These are phyloP conservation scores for Chrysochloris asiatica DNA, from an alignment of 2,113 vertebrate species.

Conservation along the genomic window DNA sequence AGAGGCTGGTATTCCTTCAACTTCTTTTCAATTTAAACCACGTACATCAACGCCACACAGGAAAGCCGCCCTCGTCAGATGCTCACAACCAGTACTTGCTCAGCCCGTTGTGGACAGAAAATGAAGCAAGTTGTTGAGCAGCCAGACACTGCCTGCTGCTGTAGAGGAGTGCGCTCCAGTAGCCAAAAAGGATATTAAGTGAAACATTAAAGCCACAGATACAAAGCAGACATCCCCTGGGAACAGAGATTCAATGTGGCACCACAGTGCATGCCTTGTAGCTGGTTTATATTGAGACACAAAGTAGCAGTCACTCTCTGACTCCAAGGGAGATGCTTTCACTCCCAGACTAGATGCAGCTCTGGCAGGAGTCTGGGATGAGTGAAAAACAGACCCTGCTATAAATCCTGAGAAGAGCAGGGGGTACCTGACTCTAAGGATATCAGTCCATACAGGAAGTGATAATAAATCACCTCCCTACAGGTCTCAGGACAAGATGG, in stretches of 20 bases:
- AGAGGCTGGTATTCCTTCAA: constrained; percentile 82
- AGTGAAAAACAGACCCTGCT: constrained; percentile 80
- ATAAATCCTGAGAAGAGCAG: constrained; percentile 80
- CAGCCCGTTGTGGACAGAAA: constrained; percentile 75
- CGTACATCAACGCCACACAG: constrained; percentile 42
- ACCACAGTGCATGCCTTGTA: constrained; percentile 66
- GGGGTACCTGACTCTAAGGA: constrained; percentile 80
- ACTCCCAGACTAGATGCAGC: constrained; percentile 77
- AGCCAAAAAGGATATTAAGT: constrained; percentile 83
- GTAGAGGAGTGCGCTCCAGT: constrained; percentile 69
- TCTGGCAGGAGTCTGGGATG: constrained; percentile 79
- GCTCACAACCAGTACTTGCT: constrained; percentile 57
- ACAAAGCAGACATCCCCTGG: constrained; percentile 79
- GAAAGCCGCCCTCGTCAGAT: constrained; percentile 70
- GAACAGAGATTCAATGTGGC: constrained; percentile 76
- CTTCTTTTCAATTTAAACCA: constrained; percentile 78
- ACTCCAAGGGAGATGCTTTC: constrained; percentile 80
- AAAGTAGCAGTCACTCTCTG: constrained; percentile 74
- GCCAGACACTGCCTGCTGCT: constrained; percentile 74
- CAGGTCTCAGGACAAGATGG: constrained; percentile 71
- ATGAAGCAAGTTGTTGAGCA: constrained; percentile 78
- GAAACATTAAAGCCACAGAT: constrained; percentile 81
- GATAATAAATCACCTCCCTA: constrained; percentile 78
- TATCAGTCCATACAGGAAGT: constrained; percentile 72
- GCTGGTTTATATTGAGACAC: constrained; percentile 78